phyloP scores from a whole-genome alignment of 2,888 invertebrate species.

The Amblyjoppa proteus region DNA sequence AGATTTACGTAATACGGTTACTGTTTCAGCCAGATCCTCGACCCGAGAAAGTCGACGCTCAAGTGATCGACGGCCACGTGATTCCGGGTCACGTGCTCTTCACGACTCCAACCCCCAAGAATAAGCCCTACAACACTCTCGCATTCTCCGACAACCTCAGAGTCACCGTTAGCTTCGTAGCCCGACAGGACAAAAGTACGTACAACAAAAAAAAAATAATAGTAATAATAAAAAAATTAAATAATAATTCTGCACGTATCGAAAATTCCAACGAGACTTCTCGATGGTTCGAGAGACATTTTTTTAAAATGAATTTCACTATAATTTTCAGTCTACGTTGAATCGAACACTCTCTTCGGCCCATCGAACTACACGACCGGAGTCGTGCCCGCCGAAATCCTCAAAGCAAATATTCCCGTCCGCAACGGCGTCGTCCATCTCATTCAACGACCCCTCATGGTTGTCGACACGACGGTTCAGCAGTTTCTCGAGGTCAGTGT shows the following conservation, averaged over 20 bases:
- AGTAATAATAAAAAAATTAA: constrained; percentile 1
- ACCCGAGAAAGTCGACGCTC: constrained; percentile 92
- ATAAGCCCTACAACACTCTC: constrained; percentile 91
- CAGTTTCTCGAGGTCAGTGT: constrained; percentile 93
- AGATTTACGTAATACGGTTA: neutral
- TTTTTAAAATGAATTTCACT: constrained; percentile 50
- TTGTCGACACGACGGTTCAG: constrained; percentile 94
- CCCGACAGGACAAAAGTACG: constrained; percentile 89
- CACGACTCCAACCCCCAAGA: constrained; percentile 92
- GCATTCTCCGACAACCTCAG: constrained; percentile 94
- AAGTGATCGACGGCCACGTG: constrained; percentile 96
- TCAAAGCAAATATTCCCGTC: constrained; percentile 96
- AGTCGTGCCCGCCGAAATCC: constrained; percentile 94
- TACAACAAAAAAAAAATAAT: constrained; percentile 28
- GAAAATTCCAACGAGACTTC: neutral
- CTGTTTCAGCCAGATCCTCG: constrained; percentile 88
- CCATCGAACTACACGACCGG: constrained; percentile 92
- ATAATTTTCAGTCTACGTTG: constrained; percentile 90
- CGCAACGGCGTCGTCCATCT: constrained; percentile 97
- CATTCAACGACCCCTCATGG: constrained; percentile 96
- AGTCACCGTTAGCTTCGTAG: constrained; percentile 93
- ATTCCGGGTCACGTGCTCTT: constrained; percentile 95
- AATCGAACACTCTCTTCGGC: constrained; percentile 93
- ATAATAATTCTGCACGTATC: neutral
- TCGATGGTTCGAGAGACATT: neutral